A percentile compares a stretch with the other conserved stretches of the same genome.
phyloP scores from a whole-genome alignment of 1,140 invertebrate species.

The Drepana arcuata region DNA sequence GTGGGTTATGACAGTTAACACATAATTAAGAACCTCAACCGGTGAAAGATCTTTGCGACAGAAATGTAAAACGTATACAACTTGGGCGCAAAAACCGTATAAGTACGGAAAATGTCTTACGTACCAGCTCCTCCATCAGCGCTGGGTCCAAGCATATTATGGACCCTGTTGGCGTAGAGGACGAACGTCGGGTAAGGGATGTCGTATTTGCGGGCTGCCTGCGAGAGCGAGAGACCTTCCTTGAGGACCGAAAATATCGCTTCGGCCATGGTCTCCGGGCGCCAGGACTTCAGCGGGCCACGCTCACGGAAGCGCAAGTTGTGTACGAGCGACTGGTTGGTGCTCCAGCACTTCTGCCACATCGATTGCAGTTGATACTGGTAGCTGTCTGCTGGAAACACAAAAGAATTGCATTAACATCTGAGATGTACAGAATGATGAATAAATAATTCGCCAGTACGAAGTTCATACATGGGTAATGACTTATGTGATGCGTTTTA shows the following conservation, averaged over 20 bases:
- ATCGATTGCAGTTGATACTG: slow-evolving; percentile 94
- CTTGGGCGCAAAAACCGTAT: no score
- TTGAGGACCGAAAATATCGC: slow-evolving; percentile 93
- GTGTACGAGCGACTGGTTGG: slow-evolving; percentile 89
- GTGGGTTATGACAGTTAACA: no score
- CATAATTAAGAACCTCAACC: no score
- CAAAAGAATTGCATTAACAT: no score
- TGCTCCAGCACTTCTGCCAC: slow-evolving; percentile 96
- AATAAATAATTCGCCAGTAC: no score
- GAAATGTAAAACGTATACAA: no score
- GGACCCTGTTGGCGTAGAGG: slow-evolving; percentile 92
- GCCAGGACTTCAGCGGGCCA: slow-evolving; percentile 92
- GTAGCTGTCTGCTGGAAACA: slow-evolving; percentile 91
- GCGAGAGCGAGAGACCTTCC: slow-evolving; percentile 89
- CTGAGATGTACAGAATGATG: no score
- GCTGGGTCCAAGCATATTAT: slow-evolving; percentile 93
- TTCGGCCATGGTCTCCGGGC: slow-evolving; percentile 94
- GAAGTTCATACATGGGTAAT: no score
- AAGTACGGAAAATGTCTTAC: no score
- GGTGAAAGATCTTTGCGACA: no score
- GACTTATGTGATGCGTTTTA: no score
- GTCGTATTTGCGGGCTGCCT: slow-evolving; percentile 92
- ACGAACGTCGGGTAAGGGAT: slow-evolving; percentile 96
- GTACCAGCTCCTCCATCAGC: slow-evolving; percentile 88
- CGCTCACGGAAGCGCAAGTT: slow-evolving; percentile 92